Percentiles rank a stretch among this genome's conserved stretches.
phyloP scores from a whole-genome alignment of 1,140 invertebrate species.

The Oppia nitens region DNA sequence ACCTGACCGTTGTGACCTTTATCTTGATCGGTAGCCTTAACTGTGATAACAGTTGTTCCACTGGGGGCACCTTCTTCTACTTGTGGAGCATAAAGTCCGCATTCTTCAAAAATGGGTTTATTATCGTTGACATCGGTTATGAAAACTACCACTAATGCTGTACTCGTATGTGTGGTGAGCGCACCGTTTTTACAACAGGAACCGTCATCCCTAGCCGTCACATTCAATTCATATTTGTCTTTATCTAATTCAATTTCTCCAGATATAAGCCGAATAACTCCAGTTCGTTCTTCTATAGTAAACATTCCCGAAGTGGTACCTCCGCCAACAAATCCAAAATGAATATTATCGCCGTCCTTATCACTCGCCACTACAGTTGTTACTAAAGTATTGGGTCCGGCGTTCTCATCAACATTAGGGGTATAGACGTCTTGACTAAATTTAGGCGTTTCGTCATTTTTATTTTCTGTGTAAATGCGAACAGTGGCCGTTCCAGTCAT shows the following conservation, averaged over 20 bases:
- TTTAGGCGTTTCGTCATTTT: conserved; percentile 88
- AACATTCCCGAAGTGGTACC: conserved; percentile 76
- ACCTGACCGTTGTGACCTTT: conserved; percentile 74
- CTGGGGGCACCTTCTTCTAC: conserved; percentile 72
- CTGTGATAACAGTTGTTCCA: conserved; percentile 65
- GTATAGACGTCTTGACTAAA: conserved; percentile 92
- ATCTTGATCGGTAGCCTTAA: conserved; percentile 66
- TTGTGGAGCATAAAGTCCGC: conserved; percentile 73
- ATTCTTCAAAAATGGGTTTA: conserved; percentile 83
- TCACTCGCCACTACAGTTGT: conserved; percentile 87
- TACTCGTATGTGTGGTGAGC: conserved; percentile 68
- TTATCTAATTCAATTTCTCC: conserved; percentile 60
- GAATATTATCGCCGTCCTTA: conserved; percentile 84
- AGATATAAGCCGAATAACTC: conserved; percentile 71
- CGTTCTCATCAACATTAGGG: conserved; percentile 87
- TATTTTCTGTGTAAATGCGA: conserved; percentile 83
- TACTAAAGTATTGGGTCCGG: conserved; percentile 76
- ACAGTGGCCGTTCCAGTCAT: conserved; percentile 81
- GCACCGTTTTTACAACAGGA: conserved; percentile 74
- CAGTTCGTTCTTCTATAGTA: conserved; percentile 85
- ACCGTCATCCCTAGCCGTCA: conserved; percentile 82
- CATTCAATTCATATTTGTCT: conserved; percentile 76
- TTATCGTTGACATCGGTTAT: conserved; percentile 93
- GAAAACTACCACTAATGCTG: conserved; percentile 87
- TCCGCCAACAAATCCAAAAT: conserved; percentile 80